phyloP scores from a whole-genome alignment of 2,113 vertebrate species.

The Nothobranchius kuhntae region DNA sequence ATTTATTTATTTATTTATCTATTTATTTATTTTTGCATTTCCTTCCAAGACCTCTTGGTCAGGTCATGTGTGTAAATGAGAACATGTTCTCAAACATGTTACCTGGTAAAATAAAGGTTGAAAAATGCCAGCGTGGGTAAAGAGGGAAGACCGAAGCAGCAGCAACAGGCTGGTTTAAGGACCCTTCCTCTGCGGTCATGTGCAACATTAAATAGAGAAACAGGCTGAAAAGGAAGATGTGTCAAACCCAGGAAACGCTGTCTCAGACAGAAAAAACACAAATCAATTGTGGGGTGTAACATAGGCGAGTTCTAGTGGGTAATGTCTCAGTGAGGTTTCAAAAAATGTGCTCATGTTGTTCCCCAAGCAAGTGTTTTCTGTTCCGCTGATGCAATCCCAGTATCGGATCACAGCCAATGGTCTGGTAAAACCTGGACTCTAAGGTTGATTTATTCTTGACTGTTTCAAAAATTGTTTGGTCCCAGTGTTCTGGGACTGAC shows the following conservation, averaged over 20 bases:
- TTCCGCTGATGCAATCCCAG: conserved; percentile 26
- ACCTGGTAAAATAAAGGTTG: no score
- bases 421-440: conserved; percentile 13
- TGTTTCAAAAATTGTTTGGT: conserved; percentile 31
- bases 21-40: no score
- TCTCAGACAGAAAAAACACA: conserved; percentile 39
- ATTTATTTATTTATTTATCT: no score
- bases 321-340: conserved; percentile 27
- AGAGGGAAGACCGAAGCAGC: conserved; percentile 55
- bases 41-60: no score
- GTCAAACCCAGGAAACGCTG: conserved; percentile 42
- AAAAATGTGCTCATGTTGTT: conserved; percentile 20
- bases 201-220: conserved; percentile 48
- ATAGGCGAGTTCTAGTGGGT: conserved; percentile 21
- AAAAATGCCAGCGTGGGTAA: conserved; percentile 51
- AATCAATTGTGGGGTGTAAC: conserved; percentile 43
- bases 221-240: conserved; percentile 25
- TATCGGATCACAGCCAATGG: conserved; percentile 16
- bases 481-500: conserved; percentile 15
- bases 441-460: conserved; percentile 23
- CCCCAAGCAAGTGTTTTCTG: conserved; percentile 28
- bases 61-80: no score
- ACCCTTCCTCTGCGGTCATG: conserved; percentile 40
- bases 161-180: conserved; percentile 46
- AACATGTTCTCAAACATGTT: no score